These are phyloP conservation scores for Scrobipalpa costella DNA, from an alignment of 2,888 invertebrate species.

Conservation along the genomic window DNA sequence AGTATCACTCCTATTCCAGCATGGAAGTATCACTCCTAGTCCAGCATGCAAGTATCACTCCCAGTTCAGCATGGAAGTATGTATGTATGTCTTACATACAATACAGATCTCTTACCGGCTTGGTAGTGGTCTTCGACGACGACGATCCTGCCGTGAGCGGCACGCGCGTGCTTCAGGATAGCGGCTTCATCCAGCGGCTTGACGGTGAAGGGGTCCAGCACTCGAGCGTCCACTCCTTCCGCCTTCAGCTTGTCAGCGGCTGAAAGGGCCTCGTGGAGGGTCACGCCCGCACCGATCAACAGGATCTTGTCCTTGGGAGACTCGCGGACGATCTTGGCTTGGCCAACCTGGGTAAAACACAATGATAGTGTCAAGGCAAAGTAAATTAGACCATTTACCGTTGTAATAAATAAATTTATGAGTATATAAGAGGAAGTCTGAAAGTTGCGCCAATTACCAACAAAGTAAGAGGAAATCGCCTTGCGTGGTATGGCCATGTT, in stretches of 20 bases:
- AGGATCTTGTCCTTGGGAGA: conserved; percentile 89
- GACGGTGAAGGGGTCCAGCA: conserved; percentile 97
- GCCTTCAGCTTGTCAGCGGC: conserved; percentile 89
- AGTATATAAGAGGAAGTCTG: too few species aligned
- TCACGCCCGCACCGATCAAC: conserved; percentile 96
- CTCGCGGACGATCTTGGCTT: conserved; percentile 89
- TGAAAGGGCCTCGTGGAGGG: conserved; percentile 93
- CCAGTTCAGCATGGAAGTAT: too few species aligned
- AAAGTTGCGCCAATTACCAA: too few species aligned
- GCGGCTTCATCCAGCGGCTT: conserved; percentile 94
- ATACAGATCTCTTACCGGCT: conserved; percentile 82
- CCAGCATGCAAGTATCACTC: too few species aligned
- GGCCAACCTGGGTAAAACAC: conserved; percentile 80
- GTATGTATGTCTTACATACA: neutral
- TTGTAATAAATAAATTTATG: too few species aligned
- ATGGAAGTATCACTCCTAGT: too few species aligned
- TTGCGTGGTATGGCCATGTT: too few species aligned
- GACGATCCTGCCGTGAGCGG: conserved; percentile 90
- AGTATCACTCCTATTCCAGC: too few species aligned
- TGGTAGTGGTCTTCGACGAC: conserved; percentile 99
- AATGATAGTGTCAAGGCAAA: too few species aligned
- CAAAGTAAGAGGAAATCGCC: too few species aligned
- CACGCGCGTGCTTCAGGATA: conserved; percentile 88
- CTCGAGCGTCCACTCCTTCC: conserved; percentile 86
- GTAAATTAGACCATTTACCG: neutral